These are phyloP conservation scores for Popillia japonica DNA, from an alignment of 1,140 invertebrate genomes.

Conservation along the genomic window DNA sequence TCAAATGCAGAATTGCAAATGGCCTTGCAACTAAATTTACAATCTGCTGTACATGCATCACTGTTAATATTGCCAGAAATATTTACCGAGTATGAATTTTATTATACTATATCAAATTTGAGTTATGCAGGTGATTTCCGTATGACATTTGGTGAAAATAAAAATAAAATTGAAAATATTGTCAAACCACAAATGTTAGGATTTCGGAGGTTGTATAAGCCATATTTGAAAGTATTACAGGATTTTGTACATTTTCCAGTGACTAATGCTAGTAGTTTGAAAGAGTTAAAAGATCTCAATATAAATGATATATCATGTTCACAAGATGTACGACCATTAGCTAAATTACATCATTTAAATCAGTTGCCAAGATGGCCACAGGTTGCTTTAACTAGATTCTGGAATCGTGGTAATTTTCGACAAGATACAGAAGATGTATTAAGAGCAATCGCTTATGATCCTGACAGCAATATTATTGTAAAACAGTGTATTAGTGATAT, in stretches of 20 bases:
- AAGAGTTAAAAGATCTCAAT: neutral
- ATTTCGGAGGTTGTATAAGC: slow-evolving; percentile 82
- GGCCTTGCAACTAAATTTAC: slow-evolving; percentile 80
- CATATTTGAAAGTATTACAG: slow-evolving; percentile 71
- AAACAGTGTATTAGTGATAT: slow-evolving; percentile 73
- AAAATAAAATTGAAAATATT: slow-evolving; percentile 94
- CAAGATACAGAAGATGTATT: slow-evolving; percentile 86
- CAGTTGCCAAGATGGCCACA: slow-evolving; percentile 83
- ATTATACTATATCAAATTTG: slow-evolving; percentile 84
- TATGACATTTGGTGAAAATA: slow-evolving; percentile 97
- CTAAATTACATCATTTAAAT: slow-evolving; percentile 85
- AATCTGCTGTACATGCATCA: slow-evolving; percentile 87
- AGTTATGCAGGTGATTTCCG: slow-evolving; percentile 96
- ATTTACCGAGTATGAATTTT: slow-evolving; percentile 90
- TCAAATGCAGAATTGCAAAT: slow-evolving; percentile 65
- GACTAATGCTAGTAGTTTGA: slow-evolving; percentile 14
- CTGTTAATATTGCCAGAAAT: slow-evolving; percentile 87
- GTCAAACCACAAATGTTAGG: slow-evolving; percentile 82
- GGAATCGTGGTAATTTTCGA: slow-evolving; percentile 70
- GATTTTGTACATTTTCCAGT: slow-evolving; percentile 72
- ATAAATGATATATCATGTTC: slow-evolving; percentile 47
- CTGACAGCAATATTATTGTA: slow-evolving; percentile 76
- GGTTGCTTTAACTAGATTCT: slow-evolving; percentile 70
- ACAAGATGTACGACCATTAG: slow-evolving; percentile 79
- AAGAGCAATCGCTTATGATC: slow-evolving; percentile 76